Evolutionary conservation across 2,113 vertebrate species (phyloP), one percentile per base, ranked within the genome.

Genomic region (Colius striatus): DNA sequence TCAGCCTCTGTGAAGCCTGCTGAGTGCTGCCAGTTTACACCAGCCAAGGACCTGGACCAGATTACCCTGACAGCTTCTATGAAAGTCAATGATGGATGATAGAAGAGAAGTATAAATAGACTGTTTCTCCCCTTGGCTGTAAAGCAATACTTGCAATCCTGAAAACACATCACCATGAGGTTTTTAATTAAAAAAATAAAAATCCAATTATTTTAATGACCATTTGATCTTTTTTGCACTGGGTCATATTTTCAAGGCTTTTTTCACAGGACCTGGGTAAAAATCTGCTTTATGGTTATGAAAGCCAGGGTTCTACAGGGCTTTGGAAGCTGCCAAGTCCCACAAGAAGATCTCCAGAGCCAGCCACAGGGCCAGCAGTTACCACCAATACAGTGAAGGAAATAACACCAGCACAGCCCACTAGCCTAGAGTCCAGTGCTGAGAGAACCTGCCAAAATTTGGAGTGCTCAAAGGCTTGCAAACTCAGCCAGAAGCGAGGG

Each of bases 11-110:
- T 43, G 43, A 90, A 90, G 61, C 51, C 60, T 47, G 57, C 68
- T 41, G 65, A 92, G 75, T 47, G 93, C 34, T 92, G 79, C 95
- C 92, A 93, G 60, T 3, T 89, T 80, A 55, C 16, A 68, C 63
- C 75, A 89, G 87, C 43, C 0, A 0, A 95, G 76, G 61, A 81
- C 18, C 68, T 77, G 86, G 88, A 89, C 55, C 60, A 81, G 76
- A 84, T 84, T 94, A 84, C 71, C 43, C 43, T 6, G 4, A 63
- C 38, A 88, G 48, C 14, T 93, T 60, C 72, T 71, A 25, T 30
- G 53, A 84, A 93, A 93, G 58, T 61, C 79, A 90, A 66, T 47
- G 43, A n/a, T 3, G 32, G 60, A 34, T 8, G 9, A 93, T 77
- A 55, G 84, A 95, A 63, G 58, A 68, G 70, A 70, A 58, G 7